Evolutionary conservation across 2,888 invertebrate genomes (phyloP), one percentile per base, ranked within the genome.

Genomic region (Agrilus mali): DNA sequence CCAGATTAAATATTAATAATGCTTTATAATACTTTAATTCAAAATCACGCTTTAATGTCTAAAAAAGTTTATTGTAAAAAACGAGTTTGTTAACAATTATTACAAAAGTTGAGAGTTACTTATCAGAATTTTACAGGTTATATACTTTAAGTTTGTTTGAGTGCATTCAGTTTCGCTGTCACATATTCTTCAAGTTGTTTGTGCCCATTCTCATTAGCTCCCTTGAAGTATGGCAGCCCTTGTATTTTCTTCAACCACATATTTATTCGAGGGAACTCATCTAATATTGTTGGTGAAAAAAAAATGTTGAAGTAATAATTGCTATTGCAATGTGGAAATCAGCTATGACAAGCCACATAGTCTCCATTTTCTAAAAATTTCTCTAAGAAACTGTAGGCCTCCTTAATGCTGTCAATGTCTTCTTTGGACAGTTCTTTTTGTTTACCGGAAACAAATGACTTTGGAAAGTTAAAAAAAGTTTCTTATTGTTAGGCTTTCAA

Each of bases 271-370:
- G 44, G 36, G 38, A 41, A 43, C 13, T 32, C 32, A n/a, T n/a
- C n/a, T n/a, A n/a, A n/a, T n/a, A n/a, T n/a, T 14, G 38, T 27
- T 20, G 40, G 22, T 3, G 37, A 59, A 42, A 33, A 58, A 51
- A 8, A n/a, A n/a, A n/a, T n/a, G n/a, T n/a, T n/a, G 53, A 48
- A 7, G 64, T 40, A 6, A 57, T 55, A 1, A 63, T 55, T 2
- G 65, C 49, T 1, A 60, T 58, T 8, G 69, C 56, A 12, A 66
- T 58, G 10, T 66, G 63, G 37, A 74, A 58, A 52, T 77, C 77
- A 8, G 75, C 75, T 38, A 77, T 60, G 4, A 75, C 69, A 70
- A 17, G 73, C 73, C 37, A 74, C 57, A 59, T 69, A 78, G 31
- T 69, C 63, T 1, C 65, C 61, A 4, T 60, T 63, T 6, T 60